A percentile compares a stretch with the other conserved stretches of the same genome.
Evolutionary conservation across 2,888 invertebrate genomes (phyloP).

Genomic region (Brachylomia viminalis): DNA sequence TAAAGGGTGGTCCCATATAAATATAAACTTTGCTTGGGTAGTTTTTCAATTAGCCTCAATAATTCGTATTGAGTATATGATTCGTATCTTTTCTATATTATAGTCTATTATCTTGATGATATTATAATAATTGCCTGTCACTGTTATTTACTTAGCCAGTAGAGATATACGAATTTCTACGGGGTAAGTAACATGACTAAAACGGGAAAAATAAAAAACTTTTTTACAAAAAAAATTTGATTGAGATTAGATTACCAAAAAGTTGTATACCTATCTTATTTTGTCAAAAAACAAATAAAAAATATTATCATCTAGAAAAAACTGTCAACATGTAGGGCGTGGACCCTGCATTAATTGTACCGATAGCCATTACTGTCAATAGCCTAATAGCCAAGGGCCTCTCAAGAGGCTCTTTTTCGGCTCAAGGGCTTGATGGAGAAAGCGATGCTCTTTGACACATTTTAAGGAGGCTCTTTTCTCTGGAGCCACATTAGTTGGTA

Average conservation of each 20-base stretch:
- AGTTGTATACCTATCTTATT: background rate
- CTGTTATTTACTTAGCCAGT: too few relatives aligned
- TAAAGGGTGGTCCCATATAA: too few relatives aligned
- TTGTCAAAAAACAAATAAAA: background rate
- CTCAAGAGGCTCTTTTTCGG: constrained; percentile 14
- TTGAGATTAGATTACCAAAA: background rate
- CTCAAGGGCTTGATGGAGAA: constrained; percentile 35
- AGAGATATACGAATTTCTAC: too few relatives aligned
- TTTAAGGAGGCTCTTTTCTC: constrained; percentile 8
- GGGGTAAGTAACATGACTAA: too few relatives aligned
- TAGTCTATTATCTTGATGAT: too few relatives aligned
- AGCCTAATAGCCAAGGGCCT: constrained; percentile 16
- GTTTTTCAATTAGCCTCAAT: too few relatives aligned
- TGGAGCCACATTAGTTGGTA: background rate
- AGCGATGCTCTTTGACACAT: constrained; percentile 31
- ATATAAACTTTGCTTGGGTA: too few relatives aligned
- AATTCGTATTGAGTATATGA: too few relatives aligned
- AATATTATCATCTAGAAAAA: background rate
- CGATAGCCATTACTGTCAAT: constrained; percentile 33
- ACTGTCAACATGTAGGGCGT: background rate
- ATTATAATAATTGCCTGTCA: too few relatives aligned
- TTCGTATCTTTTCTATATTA: too few relatives aligned
- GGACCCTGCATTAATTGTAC: background rate
- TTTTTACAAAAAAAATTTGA: too few relatives aligned
- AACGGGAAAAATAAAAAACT: too few relatives aligned